Evolutionary conservation across 2,888 invertebrate species (phyloP), one percentile per base, ranked within the genome.

Genomic region (Alloscopus bannaensis): DNA sequence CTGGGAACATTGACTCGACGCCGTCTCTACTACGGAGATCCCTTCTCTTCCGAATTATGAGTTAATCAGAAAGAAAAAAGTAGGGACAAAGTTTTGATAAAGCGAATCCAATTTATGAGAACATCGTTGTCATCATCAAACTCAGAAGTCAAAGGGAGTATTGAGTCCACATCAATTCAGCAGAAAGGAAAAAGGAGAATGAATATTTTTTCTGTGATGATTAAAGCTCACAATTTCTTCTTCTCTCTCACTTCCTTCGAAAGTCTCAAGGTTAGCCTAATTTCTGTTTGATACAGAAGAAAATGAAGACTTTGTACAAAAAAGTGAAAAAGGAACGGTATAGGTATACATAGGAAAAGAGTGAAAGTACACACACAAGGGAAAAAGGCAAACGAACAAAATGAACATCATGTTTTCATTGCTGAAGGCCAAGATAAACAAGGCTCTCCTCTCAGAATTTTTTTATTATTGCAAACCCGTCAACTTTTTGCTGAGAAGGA

Each of bases 341-440:
- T 16, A 31, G 29, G 59, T 29, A 6, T 18, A 31, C 1, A 24
- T 18, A 31, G 36, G 20, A 13, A 16, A 20, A 59, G 18, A 24
- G 62, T 42, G 24, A 40, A 65, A 26, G 59, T 1, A 29, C 29
- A 31, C 18, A 59, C 11, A n/a, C n/a, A n/a, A n/a, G n/a, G n/a
- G n/a, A n/a, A n/a, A 11, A 50, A 50, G 50, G 50, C 18, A 11
- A 2, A 70, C 29, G 8, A 42, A 47, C 42, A 42, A 70, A 70
- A 59, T 70, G 70, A 70, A 28, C 59, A 45, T 57, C 59, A 45
- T 70, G 59, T 59, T 70, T 70, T 52, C 45, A 31, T 57, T 62
- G 62, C 62, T 62, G 42, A 40, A 42, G 62, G 62, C 62, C 62
- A 62, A 62, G 42, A 42, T 62, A 62, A 62, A 62, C 42, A 62